These are phyloP conservation scores for Carassius auratus DNA, from an alignment of 2,113 vertebrate species.

Conservation along the genomic window DNA sequence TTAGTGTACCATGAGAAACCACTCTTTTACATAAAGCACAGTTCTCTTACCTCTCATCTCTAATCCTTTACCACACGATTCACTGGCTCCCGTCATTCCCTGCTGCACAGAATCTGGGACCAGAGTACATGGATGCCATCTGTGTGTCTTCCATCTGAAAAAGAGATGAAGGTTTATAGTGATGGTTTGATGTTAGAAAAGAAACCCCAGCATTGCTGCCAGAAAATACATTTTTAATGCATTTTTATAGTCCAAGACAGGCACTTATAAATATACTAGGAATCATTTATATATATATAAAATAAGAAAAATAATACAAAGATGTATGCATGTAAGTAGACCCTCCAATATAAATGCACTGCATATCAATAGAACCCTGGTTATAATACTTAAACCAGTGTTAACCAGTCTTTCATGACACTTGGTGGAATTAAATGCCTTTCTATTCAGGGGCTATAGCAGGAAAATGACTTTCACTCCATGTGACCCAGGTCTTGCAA, in stretches of 20 bases:
- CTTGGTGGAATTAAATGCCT: too few species aligned
- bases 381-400: neutral
- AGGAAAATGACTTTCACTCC: neutral
- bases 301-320: too few species aligned
- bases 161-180: conserved; percentile 41
- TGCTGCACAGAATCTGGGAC: conserved; percentile 84
- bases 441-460: too few species aligned
- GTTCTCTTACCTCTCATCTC: conserved; percentile 86
- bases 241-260: neutral
- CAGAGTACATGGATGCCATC: conserved; percentile 86
- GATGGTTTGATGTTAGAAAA: neutral
- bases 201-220: neutral
- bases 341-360: neutral
- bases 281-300: neutral
- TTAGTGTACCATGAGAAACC: neutral
- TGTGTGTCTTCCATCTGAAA: conserved; percentile 88
- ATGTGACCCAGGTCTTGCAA: neutral
- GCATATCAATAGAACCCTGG: neutral
- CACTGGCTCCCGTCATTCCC: conserved; percentile 71
- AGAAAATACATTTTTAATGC: neutral
- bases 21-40: neutral
- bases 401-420: conserved; percentile 7
- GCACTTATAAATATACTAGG: neutral
- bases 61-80: conserved; percentile 86
- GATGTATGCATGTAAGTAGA: neutral